A percentile compares a stretch with the other conserved stretches of the same genome.
These are phyloP conservation scores for Smutsia gigantea DNA, from an alignment of 2,797 vertebrate genomes.

Conservation along the genomic window DNA sequence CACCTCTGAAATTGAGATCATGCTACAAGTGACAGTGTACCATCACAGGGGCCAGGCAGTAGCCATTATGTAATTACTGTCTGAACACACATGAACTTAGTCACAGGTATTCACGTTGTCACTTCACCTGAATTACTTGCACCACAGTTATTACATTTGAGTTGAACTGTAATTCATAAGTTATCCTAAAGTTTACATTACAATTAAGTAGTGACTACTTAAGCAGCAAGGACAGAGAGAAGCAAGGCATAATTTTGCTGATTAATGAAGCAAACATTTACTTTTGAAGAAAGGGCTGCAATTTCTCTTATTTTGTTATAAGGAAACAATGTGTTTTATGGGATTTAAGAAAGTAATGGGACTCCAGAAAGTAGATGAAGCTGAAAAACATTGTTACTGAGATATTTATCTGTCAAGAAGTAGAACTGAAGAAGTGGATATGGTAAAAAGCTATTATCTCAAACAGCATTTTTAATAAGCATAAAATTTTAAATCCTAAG, in stretches of 20 bases:
- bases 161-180: neutral
- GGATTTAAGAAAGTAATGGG: conserved; percentile 14
- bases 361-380: neutral
- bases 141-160: neutral
- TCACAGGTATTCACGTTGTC: neutral
- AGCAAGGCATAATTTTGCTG: neutral
- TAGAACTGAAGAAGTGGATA: neutral
- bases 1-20: neutral
- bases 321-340: neutral
- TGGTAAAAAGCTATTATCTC: neutral
- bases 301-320: conserved; percentile 1
- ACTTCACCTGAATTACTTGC: neutral
- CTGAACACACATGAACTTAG: neutral
- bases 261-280: neutral
- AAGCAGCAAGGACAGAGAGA: neutral
- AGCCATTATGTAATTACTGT: neutral
- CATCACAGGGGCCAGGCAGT: neutral
- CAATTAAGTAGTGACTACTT: conserved; percentile 1
- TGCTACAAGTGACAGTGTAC: neutral
- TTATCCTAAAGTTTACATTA: neutral
- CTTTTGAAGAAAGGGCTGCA: conserved; percentile 16
- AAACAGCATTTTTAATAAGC: neutral
- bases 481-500: neutral
- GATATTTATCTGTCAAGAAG: neutral
- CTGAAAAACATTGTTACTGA: neutral